Base-by-base conservation (phyloP, 2,113 vertebrate species). In the Apodemus sylvaticus region DNA sequence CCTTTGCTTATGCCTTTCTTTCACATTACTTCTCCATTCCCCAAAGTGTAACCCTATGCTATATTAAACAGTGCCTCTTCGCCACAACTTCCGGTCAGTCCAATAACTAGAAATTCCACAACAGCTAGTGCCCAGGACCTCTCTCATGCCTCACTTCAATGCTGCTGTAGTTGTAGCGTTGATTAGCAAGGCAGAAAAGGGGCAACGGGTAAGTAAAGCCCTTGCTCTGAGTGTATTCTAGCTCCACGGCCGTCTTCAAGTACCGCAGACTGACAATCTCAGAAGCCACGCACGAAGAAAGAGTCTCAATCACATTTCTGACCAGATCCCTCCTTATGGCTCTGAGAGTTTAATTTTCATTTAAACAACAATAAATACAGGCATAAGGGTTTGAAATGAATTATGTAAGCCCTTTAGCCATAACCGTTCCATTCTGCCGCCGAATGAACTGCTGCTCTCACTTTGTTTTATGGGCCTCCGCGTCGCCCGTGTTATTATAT, bases 401-500 rank as follows among this genome's bases (percentile, higher is more conserved):
- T 98, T 98, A 98, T 98, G 97, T 95, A 98, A 98, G 98, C 97
- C 98, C 96, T 97, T 98, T 98, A 98, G 97, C 98, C 97, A 97
- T 92, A 98, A 97, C 97, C 95, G 97, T 98, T 98, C 97, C 90
- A 95, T 98, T 98, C 97, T 98, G 98, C 97, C 97, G 98, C 98
- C 98, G 97, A 98, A 98, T 71, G 98, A 98, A 98, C 98, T 98
- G 98, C 98, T 98, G 98, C 97, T 98, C 98, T 98, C 98, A 98
- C 98, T 99, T 98, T 98, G 98, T 98, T 99, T 99, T 98, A 99
- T 98, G 97, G 97, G 97, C 96, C 96, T 98, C 96, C 20, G 94
- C 60, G 68, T 98, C 98, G 98, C 97, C 96, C 94, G 94, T 98
- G 98, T 98, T 98, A 98, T 97, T 98, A 95, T 98, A 98, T 98